phyloP scores from a whole-genome alignment of 2,888 invertebrate genomes.

The Cataglyphis rosenhaueri region DNA sequence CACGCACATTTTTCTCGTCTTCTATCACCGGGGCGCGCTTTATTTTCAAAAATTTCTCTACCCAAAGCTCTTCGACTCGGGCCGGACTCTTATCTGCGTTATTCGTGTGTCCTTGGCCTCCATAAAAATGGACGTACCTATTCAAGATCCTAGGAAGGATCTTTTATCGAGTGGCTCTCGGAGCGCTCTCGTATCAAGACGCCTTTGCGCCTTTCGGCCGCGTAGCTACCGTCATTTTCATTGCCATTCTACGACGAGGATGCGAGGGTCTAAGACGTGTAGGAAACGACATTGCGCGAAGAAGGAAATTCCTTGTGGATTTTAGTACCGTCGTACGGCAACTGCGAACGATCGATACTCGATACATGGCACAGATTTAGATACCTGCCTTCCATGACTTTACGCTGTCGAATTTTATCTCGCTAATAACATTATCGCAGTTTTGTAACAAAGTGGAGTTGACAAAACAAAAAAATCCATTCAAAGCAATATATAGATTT shows the following conservation, averaged over 20 bases:
- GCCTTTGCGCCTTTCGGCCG: slow-evolving; percentile 54
- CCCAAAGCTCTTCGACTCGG: not conserved
- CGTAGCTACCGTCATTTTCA: slow-evolving; percentile 60
- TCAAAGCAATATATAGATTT: not conserved
- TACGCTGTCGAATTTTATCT: slow-evolving; percentile 17
- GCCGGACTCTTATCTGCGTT: slow-evolving; percentile 67
- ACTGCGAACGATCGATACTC: slow-evolving; percentile 57
- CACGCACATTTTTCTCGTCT: slow-evolving; percentile 25
- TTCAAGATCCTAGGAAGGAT: slow-evolving; percentile 66
- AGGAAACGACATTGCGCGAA: slow-evolving; percentile 59
- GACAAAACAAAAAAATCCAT: not conserved
- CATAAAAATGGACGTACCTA: slow-evolving; percentile 69
- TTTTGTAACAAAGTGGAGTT: not conserved
- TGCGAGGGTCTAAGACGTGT: slow-evolving; percentile 58
- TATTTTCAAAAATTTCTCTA: slow-evolving; percentile 13
- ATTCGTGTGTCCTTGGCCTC: slow-evolving; percentile 66
- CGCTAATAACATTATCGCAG: not conserved
- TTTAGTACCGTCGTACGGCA: slow-evolving; percentile 55
- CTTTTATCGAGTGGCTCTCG: slow-evolving; percentile 73
- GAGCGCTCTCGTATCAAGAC: slow-evolving; percentile 56
- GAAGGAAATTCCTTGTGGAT: slow-evolving; percentile 61
- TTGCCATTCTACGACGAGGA: slow-evolving; percentile 62
- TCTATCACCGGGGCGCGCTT: not conserved
- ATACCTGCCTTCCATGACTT: slow-evolving; percentile 37
- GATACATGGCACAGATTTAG: slow-evolving; percentile 47